These are phyloP conservation scores for Ypsolopha scabrella DNA, from an alignment of 2,888 invertebrate genomes.

Conservation along the genomic window DNA sequence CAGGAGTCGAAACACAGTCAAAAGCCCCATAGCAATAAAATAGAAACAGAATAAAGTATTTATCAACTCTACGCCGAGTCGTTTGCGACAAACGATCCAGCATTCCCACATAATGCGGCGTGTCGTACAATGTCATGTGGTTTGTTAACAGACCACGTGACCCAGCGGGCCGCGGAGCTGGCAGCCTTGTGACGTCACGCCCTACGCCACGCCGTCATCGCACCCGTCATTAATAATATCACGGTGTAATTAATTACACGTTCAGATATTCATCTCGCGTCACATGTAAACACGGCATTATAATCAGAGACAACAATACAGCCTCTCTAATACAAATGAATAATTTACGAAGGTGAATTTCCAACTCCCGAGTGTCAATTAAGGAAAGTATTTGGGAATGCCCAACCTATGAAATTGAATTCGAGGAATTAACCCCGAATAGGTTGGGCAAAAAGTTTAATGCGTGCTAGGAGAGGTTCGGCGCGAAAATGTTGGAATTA, in stretches of 20 bases:
- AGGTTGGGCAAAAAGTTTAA: constrained; percentile 56
- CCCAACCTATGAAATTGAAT: constrained; percentile 50
- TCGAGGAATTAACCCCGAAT: constrained; percentile 53
- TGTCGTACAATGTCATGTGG: too few relatives aligned
- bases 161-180: too few relatives aligned
- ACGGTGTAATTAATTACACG: constrained; percentile 46
- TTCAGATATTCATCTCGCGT: constrained; percentile 28
- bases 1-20: too few relatives aligned
- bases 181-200: constrained; percentile 19
- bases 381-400: constrained; percentile 47
- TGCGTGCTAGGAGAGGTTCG: constrained; percentile 38
- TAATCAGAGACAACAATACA: constrained; percentile 2
- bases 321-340: constrained; percentile 23
- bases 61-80: too few relatives aligned
- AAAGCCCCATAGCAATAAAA: too few relatives aligned
- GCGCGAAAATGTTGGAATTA: constrained; percentile 53
- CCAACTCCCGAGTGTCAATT: constrained; percentile 42
- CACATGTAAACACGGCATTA: constrained; percentile 35
- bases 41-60: too few relatives aligned
- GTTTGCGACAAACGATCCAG: too few relatives aligned
- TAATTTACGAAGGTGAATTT: constrained; percentile 36
- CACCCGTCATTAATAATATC: constrained; percentile 46
- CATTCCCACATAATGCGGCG: too few relatives aligned
- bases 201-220: constrained; percentile 22
- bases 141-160: too few relatives aligned